Evolutionary conservation across 2,113 vertebrate species (phyloP), one percentile per base, ranked within the genome.

Genomic region (Rhabdomys dilectus): DNA sequence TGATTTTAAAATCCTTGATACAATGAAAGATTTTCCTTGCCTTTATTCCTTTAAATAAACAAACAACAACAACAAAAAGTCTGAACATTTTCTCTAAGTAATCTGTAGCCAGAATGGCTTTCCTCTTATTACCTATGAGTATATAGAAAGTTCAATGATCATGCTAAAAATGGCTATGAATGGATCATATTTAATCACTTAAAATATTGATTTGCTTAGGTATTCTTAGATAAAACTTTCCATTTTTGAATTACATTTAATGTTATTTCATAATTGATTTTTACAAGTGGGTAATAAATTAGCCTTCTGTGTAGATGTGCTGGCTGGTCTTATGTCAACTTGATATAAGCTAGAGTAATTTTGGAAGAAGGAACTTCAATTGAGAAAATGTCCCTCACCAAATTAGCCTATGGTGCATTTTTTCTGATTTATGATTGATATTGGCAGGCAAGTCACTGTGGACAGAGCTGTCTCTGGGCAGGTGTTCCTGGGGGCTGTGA

Each of bases 131-230:
- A 76, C 85, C 94, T 91, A 93, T 95, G 95, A 95, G 96, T 97
- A 94, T 93, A 97, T 96, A 94, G 89, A 87, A 96, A 96, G 94
- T 96, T 96, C 95, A 93, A 94, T 87, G 90, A 91, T 95, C 60
- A 58, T 82, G 26, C 29, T 86, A 95, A 84, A 89, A 78, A 92
- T 75, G 78, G 58, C 58, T 76, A 95, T 75, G 96, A 21, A 19
- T 82, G 75, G 66, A 93, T 95, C 96, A 91, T 66, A 36, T 42
- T 92, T 96, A 88, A n/a, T 62, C 51, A 80, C 85, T 87, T 96
- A 91, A 94, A 97, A 95, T 96, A 96, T 88, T 95, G 91, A 97
- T 88, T 93, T 92, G 66, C 66, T 89, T 94, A 86, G n/a, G 64
- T 90, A 12, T 91, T 91, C 87, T 93, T 91, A 96, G 58, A 91